Conservation (phyloP, 2,888 invertebrate genomes). For the Aporophyla lueneburgensis region DNA sequence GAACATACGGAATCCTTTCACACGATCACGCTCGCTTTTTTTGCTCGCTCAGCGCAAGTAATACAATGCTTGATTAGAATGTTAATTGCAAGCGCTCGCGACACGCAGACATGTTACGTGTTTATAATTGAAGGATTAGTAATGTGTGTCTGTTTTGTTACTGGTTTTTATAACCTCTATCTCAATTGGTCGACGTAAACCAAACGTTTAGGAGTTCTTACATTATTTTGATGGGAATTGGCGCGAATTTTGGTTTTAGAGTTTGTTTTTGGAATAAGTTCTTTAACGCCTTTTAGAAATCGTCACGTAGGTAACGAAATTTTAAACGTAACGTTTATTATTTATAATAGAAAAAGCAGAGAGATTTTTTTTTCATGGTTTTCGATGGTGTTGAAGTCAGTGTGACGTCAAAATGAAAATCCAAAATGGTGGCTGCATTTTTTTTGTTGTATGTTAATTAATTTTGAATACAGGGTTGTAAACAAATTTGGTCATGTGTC, state of each 20-base stretch:
- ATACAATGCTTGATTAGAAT: constrained; percentile 76
- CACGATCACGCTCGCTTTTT: constrained; percentile 44
- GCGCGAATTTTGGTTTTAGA: not conserved
- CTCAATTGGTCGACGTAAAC: constrained; percentile 40
- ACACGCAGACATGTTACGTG: constrained; percentile 72
- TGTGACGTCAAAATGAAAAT: too few relatives aligned
- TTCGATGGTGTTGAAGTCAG: too few relatives aligned
- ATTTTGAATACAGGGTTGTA: not conserved
- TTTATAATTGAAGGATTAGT: constrained; percentile 66
- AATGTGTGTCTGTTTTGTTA: constrained; percentile 61
- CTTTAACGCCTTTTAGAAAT: too few relatives aligned
- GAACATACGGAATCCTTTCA: constrained; percentile 15
- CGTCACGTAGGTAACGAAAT: too few relatives aligned
- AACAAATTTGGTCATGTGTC: not conserved
- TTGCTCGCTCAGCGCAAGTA: constrained; percentile 56
- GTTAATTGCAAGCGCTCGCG: constrained; percentile 70
- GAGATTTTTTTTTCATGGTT: too few relatives aligned
- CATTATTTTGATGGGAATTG: constrained; percentile 17
- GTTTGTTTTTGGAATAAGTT: not conserved
- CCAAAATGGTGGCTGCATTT: too few relatives aligned
- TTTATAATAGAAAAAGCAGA: too few relatives aligned
- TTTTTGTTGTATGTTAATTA: not conserved
- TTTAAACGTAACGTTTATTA: too few relatives aligned
- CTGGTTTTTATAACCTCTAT: constrained; percentile 52
- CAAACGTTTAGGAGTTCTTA: constrained; percentile 33